These are phyloP conservation scores for Cuculus canorus DNA, from an alignment of 2,797 vertebrate species.

Conservation along the genomic window DNA sequence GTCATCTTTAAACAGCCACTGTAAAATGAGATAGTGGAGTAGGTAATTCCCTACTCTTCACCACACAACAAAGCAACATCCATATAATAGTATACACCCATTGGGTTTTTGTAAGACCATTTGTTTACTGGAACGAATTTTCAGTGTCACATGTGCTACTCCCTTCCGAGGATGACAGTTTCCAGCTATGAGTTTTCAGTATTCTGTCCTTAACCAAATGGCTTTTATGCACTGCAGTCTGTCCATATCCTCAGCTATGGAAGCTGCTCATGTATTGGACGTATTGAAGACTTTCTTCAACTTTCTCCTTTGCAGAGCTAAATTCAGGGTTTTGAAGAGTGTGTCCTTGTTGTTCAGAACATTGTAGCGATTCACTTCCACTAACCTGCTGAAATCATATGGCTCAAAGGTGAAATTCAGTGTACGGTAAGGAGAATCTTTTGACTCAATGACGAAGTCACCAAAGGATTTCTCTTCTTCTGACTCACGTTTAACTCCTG, in stretches of 20 bases:
- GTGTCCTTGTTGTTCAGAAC: conserved; percentile 78
- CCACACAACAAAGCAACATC: not conserved
- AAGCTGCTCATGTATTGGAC: not conserved
- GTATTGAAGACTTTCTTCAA: not conserved
- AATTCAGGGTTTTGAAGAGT: conserved; percentile 64
- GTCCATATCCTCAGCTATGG: not conserved
- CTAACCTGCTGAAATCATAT: conserved; percentile 75
- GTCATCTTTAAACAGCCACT: not conserved
- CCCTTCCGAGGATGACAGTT: not conserved
- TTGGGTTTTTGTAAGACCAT: not conserved
- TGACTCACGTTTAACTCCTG: conserved; percentile 79
- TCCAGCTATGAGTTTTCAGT: not conserved
- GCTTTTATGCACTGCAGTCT: not conserved
- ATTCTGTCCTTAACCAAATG: not conserved
- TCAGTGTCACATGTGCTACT: not conserved
- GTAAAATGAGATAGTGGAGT: not conserved
- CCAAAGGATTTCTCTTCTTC: conserved; percentile 79
- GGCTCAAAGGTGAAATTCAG: conserved; percentile 79
- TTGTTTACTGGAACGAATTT: not conserved
- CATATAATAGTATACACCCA: not conserved
- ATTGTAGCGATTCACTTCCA: conserved; percentile 82
- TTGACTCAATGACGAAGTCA: conserved; percentile 74
- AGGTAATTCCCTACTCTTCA: not conserved
- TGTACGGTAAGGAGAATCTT: conserved; percentile 80
- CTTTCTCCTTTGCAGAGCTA: conserved; percentile 71